A percentile compares a stretch with the other conserved stretches of the same genome.
Conservation (phyloP, 1,140 invertebrate genomes). For the Neomicropteryx cornuta region DNA sequence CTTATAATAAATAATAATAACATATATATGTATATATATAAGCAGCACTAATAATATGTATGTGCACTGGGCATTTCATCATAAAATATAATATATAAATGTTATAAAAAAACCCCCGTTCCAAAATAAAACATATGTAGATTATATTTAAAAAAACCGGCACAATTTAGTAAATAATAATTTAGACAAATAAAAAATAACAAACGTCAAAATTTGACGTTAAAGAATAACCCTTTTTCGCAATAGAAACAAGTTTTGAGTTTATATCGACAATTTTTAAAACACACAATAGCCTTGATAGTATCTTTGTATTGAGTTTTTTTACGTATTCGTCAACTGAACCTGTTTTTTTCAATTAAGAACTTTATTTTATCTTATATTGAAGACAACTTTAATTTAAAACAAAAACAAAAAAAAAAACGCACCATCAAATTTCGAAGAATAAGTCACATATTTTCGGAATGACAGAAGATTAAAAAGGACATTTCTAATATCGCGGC, state of each 20-base stretch:
- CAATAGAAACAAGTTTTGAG: slow-evolving; percentile 17
- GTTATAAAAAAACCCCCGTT: too few relatives aligned
- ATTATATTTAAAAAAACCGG: too few relatives aligned
- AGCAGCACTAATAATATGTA: too few relatives aligned
- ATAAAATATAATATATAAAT: too few relatives aligned
- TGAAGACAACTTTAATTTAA: slow-evolving; percentile 8
- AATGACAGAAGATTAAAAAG: slow-evolving; percentile 9
- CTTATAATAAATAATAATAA: too few relatives aligned
- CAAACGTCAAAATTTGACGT: slow-evolving; percentile 15
- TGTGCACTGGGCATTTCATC: too few relatives aligned
- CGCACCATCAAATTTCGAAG: slow-evolving; percentile 9
- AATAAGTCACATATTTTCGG: slow-evolving; percentile 11
- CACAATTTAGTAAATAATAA: too few relatives aligned
- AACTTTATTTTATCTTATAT: slow-evolving; percentile 8
- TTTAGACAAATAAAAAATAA: slow-evolving; percentile 8
- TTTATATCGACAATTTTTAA: slow-evolving; percentile 17
- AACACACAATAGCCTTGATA: slow-evolving; percentile 16
- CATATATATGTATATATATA: too few relatives aligned
- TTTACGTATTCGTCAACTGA: slow-evolving; percentile 12
- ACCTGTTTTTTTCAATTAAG: slow-evolving; percentile 12
- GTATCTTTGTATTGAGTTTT: slow-evolving; percentile 10
- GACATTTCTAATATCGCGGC: slow-evolving; percentile 15
- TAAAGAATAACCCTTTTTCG: slow-evolving; percentile 15
- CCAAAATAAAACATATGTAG: too few relatives aligned
- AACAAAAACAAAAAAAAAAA: slow-evolving; percentile 11